Base-by-base conservation (phyloP, 2,888 invertebrate genomes). In the Apodemia duryi region DNA sequence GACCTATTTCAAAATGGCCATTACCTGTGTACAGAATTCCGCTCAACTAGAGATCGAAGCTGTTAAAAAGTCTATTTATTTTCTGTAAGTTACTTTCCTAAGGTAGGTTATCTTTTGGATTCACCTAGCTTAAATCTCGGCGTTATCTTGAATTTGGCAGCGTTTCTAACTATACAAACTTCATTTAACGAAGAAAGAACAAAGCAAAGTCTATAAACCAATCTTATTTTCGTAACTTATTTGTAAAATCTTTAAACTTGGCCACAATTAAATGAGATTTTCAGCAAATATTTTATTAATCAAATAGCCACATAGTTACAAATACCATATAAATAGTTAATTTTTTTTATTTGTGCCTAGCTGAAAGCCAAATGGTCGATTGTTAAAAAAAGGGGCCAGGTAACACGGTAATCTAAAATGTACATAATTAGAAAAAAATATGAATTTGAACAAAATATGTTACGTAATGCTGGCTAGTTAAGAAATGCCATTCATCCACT, bases 11-110 rank as follows among this genome's bases (percentile, higher is more conserved):
- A 60, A 29, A 54, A 29, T 54, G 29, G 11, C 54, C 10, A 54
- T 11, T 54, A 54, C 54, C 54, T 54, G 10, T 54, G 21, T 51
- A 2, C 49, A 2, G 21, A 51, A 21, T 51, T 51, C 13, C 49
- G 49, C 57, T 60, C 4, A 60, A 54, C 29, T 32, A 35, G n/a
- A 35, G 13, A 35, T 5, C 10, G 6, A 60, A 35, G 35, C 60
- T 60, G 35, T 60, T 32, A n/a, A 60, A 32, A 60, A 60, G 35
- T 60, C 60, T n/a, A 60, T 60, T 35, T 60, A 60, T 60, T 60
- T 60, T 60, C 35, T n/a, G 13, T 2, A n/a, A 60, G 35, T 6
- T 60, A 60, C 29, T 35, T 60, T 60, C 9, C 57, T 13, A 7
- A 13, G 60, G 57, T 32, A 57, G 57, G 28, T 60, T 60, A 60